phyloP scores from a whole-genome alignment of 2,888 invertebrate species.

The Cerastoderma edule region DNA sequence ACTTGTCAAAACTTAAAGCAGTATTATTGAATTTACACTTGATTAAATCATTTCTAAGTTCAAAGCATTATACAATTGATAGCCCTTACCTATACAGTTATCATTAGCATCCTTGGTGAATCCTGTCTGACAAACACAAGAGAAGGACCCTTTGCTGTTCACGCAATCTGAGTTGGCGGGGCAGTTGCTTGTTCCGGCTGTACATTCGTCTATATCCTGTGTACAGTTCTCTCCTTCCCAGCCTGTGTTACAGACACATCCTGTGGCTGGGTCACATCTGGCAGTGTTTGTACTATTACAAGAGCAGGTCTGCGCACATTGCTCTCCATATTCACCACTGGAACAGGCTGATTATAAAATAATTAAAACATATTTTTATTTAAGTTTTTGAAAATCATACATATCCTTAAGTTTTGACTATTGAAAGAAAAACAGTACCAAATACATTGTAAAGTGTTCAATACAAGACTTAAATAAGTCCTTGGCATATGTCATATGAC shows the following conservation, averaged over 20 bases:
- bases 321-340: constrained; percentile 38
- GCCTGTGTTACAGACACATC: constrained; percentile 53
- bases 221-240: constrained; percentile 63
- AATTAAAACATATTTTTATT: too few relatives aligned
- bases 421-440: too few relatives aligned
- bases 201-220: constrained; percentile 57
- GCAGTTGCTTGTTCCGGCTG: constrained; percentile 27
- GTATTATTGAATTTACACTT: too few relatives aligned
- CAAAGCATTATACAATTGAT: background rate
- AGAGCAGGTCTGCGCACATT: constrained; percentile 53
- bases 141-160: constrained; percentile 39
- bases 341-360: constrained; percentile 46
- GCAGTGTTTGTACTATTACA: constrained; percentile 43
- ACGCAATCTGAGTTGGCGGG: constrained; percentile 40
- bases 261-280: constrained; percentile 43
- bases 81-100: constrained; percentile 34
- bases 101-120: constrained; percentile 34
- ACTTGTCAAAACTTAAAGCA: too few relatives aligned
- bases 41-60: too few relatives aligned
- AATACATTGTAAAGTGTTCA: too few relatives aligned
- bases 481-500: too few relatives aligned
- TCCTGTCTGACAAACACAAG: constrained; percentile 47
- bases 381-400: too few relatives aligned
- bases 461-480: background rate
- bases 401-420: too few relatives aligned